These are phyloP conservation scores for Schizotus pectinicornis DNA, from an alignment of 2,888 invertebrate species.

Conservation along the genomic window DNA sequence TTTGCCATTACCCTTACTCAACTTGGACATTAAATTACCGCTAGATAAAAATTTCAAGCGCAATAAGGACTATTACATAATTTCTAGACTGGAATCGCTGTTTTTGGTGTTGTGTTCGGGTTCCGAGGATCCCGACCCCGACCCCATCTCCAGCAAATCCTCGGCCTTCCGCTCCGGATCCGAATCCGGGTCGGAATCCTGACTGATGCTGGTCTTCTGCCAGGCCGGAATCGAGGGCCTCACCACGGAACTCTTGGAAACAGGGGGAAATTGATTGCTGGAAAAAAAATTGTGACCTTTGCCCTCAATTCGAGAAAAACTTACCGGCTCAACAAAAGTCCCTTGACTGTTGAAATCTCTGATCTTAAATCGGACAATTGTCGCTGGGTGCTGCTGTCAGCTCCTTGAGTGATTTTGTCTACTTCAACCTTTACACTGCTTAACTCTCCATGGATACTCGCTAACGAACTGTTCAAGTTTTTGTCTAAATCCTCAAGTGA, in stretches of 20 bases:
- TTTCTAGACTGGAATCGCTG: slow-evolving; percentile 77
- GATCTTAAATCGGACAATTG: slow-evolving; percentile 71
- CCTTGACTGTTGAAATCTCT: slow-evolving; percentile 76
- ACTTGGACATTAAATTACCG: no score
- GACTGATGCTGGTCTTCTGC: slow-evolving; percentile 73
- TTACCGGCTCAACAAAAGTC: slow-evolving; percentile 73
- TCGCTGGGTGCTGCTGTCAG: slow-evolving; percentile 61
- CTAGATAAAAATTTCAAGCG: neutral
- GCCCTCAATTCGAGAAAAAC: slow-evolving; percentile 5
- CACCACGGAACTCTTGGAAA: slow-evolving; percentile 65
- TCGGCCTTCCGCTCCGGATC: slow-evolving; percentile 64
- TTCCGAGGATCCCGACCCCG: slow-evolving; percentile 70
- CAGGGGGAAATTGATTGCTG: slow-evolving; percentile 81
- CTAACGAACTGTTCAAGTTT: slow-evolving; percentile 66
- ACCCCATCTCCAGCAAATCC: slow-evolving; percentile 57
- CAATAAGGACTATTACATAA: slow-evolving; percentile 66
- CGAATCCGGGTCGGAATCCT: slow-evolving; percentile 55
- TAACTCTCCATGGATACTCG: slow-evolving; percentile 69
- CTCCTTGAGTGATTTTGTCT: slow-evolving; percentile 60
- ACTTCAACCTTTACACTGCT: slow-evolving; percentile 71
- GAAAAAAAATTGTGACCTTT: slow-evolving; percentile 17
- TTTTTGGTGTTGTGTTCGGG: slow-evolving; percentile 77
- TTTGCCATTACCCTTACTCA: no score
- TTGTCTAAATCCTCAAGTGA: slow-evolving; percentile 71
- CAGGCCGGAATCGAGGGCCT: slow-evolving; percentile 80